Evolutionary conservation across 2,113 vertebrate species (phyloP).

Genomic region (Barnardius zonarius): DNA sequence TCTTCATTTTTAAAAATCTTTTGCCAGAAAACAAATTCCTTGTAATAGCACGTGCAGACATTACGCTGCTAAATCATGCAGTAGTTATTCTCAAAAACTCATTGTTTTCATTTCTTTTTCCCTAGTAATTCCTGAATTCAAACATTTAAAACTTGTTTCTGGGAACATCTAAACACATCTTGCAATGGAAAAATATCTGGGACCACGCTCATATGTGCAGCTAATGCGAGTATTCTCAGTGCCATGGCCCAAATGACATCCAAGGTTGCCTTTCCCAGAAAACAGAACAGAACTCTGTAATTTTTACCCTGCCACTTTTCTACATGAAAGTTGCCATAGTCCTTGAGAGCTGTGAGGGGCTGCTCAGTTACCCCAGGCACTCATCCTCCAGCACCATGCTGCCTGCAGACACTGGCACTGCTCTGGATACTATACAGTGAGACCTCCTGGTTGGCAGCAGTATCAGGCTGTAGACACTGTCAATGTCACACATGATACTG

Average conservation of each 20-base stretch:
- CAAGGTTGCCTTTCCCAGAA: neutral
- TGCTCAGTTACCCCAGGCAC: neutral
- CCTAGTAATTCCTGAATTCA: neutral
- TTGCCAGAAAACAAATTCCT: neutral
- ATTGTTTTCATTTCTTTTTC: neutral
- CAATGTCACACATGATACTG: neutral
- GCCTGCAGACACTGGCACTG: neutral
- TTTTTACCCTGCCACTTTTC: neutral
- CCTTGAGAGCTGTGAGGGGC: neutral
- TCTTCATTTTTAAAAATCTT: neutral
- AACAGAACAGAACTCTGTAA: neutral
- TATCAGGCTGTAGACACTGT: rapidly evolving
- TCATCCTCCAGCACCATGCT: neutral
- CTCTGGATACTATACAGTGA: neutral
- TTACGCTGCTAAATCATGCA: neutral
- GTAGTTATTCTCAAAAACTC: neutral
- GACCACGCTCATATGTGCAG: neutral
- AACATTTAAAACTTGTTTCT: neutral
- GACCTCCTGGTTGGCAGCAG: neutral
- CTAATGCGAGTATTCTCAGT: neutral
- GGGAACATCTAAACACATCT: neutral
- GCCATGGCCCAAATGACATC: neutral
- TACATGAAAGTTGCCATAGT: neutral
- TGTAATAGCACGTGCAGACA: neutral
- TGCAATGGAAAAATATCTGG: neutral